A percentile compares a stretch with the other conserved stretches of the same genome.
Evolutionary conservation across 2,888 invertebrate genomes (phyloP).

Genomic region (Patella pellucida): DNA sequence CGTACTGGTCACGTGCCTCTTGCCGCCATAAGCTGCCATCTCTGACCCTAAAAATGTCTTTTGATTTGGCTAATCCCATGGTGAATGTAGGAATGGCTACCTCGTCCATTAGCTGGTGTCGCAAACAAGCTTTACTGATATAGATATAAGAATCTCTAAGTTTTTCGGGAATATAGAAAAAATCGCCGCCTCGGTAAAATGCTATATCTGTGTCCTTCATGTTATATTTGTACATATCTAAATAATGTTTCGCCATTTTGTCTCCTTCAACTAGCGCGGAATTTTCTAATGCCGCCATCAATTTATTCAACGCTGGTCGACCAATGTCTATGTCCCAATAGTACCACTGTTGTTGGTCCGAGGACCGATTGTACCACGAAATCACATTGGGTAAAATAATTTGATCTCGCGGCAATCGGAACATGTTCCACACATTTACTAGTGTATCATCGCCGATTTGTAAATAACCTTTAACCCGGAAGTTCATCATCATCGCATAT

Average conservation of each 20-base stretch:
- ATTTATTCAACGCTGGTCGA: neutral
- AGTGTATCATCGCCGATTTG: conserved; percentile 30
- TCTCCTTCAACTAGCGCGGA: neutral
- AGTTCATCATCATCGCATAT: conserved; percentile 20
- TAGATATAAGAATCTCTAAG: neutral
- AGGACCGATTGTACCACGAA: neutral
- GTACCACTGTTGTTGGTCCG: neutral
- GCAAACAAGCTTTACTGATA: neutral
- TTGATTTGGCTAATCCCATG: neutral
- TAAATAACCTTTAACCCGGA: conserved; percentile 27
- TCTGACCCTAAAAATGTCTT: neutral
- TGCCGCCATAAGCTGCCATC: neutral
- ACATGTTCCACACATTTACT: conserved; percentile 22
- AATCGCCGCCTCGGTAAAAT: neutral
- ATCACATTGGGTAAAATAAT: neutral
- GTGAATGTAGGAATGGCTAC: neutral
- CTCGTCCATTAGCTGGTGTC: neutral
- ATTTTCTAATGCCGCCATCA: neutral
- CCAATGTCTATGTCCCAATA: neutral
- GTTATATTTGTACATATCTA: neutral
- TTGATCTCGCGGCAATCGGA: conserved; percentile 11
- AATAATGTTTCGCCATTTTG: neutral
- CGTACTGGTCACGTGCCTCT: neutral
- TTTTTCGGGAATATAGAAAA: neutral
- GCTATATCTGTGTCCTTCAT: neutral